phyloP scores from a whole-genome alignment of 2,888 invertebrate genomes.

The Odontothrips loti region DNA sequence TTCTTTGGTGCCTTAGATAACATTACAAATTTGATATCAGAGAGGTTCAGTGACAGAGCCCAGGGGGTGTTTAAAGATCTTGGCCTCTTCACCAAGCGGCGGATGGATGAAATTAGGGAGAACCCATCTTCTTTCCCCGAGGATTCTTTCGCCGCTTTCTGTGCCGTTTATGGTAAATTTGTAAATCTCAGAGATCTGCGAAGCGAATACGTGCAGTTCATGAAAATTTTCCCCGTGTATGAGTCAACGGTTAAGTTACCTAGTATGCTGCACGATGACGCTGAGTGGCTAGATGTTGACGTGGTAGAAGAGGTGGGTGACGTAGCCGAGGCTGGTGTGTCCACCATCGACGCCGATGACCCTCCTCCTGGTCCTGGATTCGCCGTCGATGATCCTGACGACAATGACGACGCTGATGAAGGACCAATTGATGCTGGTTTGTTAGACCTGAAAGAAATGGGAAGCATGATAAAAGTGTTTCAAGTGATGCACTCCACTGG shows the following conservation, averaged over 20 bases:
- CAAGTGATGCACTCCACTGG: neutral
- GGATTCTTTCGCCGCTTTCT: neutral
- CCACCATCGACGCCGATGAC: no score
- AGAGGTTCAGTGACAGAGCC: neutral
- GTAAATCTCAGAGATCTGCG: neutral
- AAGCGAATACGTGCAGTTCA: neutral
- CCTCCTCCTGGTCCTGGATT: no score
- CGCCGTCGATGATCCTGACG: no score
- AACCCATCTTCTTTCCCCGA: neutral
- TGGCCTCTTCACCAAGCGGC: neutral
- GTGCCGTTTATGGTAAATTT: neutral
- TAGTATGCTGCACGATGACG: neutral
- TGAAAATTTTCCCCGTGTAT: neutral
- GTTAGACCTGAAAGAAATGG: neutral
- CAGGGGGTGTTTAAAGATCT: neutral
- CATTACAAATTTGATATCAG: neutral
- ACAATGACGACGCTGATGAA: neutral
- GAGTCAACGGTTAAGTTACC: neutral
- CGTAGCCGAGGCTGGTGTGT: neutral
- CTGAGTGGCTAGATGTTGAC: neutral
- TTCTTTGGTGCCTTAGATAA: neutral
- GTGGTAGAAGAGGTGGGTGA: neutral
- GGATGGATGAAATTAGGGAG: neutral
- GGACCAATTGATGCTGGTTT: neutral
- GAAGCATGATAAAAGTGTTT: neutral